Evolutionary conservation across 1,140 invertebrate species (phyloP), one percentile per base, ranked within the genome.

Genomic region (Drosophila leontia): DNA sequence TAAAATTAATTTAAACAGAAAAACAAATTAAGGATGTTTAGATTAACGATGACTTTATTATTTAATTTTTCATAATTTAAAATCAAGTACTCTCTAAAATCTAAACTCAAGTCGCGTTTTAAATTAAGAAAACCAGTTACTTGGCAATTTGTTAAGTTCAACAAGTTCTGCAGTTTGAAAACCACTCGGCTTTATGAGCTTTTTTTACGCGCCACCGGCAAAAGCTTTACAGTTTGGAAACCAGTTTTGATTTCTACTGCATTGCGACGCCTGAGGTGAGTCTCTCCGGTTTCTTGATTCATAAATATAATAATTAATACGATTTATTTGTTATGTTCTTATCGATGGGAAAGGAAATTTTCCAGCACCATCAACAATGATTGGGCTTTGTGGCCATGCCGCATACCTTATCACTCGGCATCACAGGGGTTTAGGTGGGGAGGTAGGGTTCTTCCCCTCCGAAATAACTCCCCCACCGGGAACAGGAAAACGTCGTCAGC

Each of bases 261-360:
- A 87, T 61, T 87, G 84, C 77, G 80, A 55, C 76, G 75, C 58
- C 41, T 15, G 8, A 56, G 34, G 35, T 23, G 53, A 51, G 26
- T 44, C 12, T 35, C 51, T 35, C 19, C 69, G 69, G 53, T 65
- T 65, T 75, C 75, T 78, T 69, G 81, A 84, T 75, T 84, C 81
- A 80, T 61, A 64, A 74, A 37, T 61, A 68, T 62, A 68, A 80
- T 48, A 48, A 71, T 87, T 63, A 74, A 74, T 74, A 63, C 55
- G 51, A 62, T 64, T 61, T 61, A 67, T 80, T 87, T 83, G 77
- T 78, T 77, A 83, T 80, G 69, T 80, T 60, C 61, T 83, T 83
- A 83, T 88, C 84, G 82, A 80, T 70, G 67, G 56, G 67, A 48
- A 58, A 69, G 70, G 41, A 74, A 72, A 59, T 68, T 60, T 60